phyloP scores from a whole-genome alignment of 2,113 vertebrate genomes.

The Calidris pugnax region DNA sequence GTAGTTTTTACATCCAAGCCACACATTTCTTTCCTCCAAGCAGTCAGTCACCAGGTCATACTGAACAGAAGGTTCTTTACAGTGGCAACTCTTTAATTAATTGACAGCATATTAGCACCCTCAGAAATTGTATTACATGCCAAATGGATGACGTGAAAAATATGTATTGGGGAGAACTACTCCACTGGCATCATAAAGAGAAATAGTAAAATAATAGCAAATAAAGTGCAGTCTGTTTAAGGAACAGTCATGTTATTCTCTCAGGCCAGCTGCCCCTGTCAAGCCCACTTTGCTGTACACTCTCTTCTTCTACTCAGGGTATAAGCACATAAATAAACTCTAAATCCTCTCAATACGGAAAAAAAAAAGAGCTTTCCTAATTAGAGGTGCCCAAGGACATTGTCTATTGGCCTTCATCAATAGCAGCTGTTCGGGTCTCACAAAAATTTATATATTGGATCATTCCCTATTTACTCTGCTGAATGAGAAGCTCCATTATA shows the following conservation, averaged over 20 bases:
- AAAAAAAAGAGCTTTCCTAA: neutral
- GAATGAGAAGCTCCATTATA: neutral
- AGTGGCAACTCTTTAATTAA: constrained; percentile 15
- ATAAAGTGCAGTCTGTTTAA: neutral
- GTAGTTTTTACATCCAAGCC: constrained; percentile 3
- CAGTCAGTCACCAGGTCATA: neutral
- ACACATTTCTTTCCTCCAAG: neutral
- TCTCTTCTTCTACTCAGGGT: neutral
- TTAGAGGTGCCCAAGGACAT: neutral
- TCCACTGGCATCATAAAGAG: neutral
- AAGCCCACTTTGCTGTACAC: neutral
- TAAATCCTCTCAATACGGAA: neutral
- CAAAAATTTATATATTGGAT: neutral
- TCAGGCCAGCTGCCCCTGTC: rapidly evolving
- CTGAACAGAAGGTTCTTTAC: neutral
- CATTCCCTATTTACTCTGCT: neutral
- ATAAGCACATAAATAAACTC: neutral
- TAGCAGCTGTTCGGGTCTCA: neutral
- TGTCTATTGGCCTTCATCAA: neutral
- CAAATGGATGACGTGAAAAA: neutral
- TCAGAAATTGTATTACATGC: neutral
- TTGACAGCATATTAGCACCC: neutral
- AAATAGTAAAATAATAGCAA: constrained; percentile 3
- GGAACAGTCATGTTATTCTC: neutral
- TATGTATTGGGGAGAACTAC: neutral